These are phyloP conservation scores for Pseudonaja textilis DNA, from an alignment of 2,113 vertebrate genomes.

Conservation along the genomic window DNA sequence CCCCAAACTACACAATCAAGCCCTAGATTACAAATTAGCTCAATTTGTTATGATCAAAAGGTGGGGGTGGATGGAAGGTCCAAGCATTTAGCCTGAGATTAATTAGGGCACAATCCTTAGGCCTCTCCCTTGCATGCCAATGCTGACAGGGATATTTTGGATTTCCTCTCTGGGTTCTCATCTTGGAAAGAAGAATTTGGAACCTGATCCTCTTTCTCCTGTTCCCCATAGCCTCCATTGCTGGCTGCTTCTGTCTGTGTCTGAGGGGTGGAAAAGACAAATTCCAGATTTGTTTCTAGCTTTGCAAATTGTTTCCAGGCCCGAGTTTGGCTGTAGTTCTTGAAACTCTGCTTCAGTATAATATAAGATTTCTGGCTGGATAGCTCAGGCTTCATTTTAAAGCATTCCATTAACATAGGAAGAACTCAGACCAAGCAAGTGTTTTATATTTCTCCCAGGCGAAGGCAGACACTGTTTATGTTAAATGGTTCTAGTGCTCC, in stretches of 20 bases:
- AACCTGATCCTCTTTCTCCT: background rate
- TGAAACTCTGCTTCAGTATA: background rate
- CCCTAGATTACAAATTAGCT: background rate
- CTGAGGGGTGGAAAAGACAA: background rate
- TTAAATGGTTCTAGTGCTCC: background rate
- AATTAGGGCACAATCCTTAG: background rate
- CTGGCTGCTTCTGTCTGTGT: background rate
- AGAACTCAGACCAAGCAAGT: fast-evolving
- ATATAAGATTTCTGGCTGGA: background rate
- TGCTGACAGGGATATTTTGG: background rate
- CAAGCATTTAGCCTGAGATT: background rate
- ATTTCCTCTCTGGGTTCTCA: background rate
- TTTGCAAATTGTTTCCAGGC: background rate
- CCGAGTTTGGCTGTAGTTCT: background rate
- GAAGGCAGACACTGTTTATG: background rate
- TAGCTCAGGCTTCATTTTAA: background rate
- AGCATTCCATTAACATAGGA: background rate
- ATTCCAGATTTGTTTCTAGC: background rate
- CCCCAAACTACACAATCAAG: background rate
- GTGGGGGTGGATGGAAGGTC: background rate
- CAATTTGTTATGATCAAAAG: background rate
- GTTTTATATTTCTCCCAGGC: background rate
- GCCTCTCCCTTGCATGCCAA: background rate
- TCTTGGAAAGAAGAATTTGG: background rate
- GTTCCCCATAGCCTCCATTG: background rate